phyloP scores from a whole-genome alignment of 2,888 invertebrate species.

The Meliscaeva auricollis region DNA sequence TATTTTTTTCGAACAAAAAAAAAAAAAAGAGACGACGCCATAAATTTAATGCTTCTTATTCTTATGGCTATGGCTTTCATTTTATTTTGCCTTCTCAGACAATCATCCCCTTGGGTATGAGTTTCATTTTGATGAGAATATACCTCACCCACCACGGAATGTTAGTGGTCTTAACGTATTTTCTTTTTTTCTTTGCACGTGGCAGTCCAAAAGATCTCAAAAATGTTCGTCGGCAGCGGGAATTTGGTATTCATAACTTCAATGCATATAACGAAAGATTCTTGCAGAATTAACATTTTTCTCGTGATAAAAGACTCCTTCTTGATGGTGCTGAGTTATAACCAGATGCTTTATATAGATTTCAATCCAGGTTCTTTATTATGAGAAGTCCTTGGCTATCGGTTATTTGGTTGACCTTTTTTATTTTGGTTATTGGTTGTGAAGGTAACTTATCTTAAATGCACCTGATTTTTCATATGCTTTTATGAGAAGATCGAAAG shows the following conservation, averaged over 20 bases:
- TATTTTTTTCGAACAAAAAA: slow-evolving; percentile 20
- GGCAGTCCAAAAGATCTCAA: slow-evolving; percentile 30
- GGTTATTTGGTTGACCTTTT: slow-evolving; percentile 3
- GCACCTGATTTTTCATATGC: slow-evolving; percentile 22
- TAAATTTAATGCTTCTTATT: slow-evolving; percentile 64
- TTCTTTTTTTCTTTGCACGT: slow-evolving; percentile 37
- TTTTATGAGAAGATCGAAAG: neutral
- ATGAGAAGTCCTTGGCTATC: neutral
- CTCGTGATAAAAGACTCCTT: neutral
- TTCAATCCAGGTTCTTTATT: slow-evolving; percentile 11
- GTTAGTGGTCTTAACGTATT: neutral
- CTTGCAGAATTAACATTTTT: slow-evolving; percentile 55
- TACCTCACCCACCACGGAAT: slow-evolving; percentile 6
- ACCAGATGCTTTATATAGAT: slow-evolving; percentile 38
- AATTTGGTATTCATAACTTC: slow-evolving; percentile 69
- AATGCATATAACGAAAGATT: slow-evolving; percentile 43
- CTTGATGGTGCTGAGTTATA: neutral
- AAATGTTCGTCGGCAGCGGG: slow-evolving; percentile 12
- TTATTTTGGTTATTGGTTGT: neutral
- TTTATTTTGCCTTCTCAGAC: neutral
- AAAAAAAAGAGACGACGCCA: slow-evolving; percentile 29
- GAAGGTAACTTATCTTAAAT: too few species aligned
- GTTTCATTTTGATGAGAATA: slow-evolving; percentile 27
- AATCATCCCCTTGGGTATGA: slow-evolving; percentile 10
- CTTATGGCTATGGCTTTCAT: slow-evolving; percentile 15